Evolutionary conservation across 2,797 vertebrate species (phyloP).

Genomic region (Manis crassicaudata): DNA sequence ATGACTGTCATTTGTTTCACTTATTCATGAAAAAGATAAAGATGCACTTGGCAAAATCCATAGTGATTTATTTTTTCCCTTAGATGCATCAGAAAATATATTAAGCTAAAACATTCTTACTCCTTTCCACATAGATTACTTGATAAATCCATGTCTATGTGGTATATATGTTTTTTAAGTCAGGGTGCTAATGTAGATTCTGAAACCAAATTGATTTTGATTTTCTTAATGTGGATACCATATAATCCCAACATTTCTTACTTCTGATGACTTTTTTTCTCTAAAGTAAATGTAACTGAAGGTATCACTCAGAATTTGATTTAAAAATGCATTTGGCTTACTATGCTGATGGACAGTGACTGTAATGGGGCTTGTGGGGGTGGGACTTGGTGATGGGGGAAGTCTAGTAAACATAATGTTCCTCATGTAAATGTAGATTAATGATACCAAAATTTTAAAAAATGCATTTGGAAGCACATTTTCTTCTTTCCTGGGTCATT

Average conservation of each 20-base stretch:
- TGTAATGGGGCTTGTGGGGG: too few species aligned
- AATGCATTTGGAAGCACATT: neutral
- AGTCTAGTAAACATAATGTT: too few species aligned
- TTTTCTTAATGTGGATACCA: neutral
- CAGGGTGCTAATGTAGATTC: neutral
- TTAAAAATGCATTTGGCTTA: neutral
- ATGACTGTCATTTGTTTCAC: constrained; percentile 37
- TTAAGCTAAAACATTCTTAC: neutral
- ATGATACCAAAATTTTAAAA: neutral
- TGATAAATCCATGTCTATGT: constrained; percentile 9
- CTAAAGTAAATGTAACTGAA: neutral
- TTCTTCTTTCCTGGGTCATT: neutral
- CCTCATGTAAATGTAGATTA: too few species aligned
- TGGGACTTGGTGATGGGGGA: too few species aligned
- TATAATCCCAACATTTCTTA: constrained; percentile 19
- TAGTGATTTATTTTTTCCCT: constrained; percentile 47
- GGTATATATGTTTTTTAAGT: neutral
- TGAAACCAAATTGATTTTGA: neutral
- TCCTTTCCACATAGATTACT: neutral
- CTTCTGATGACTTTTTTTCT: neutral
- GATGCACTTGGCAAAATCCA: constrained; percentile 48
- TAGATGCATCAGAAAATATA: constrained; percentile 5
- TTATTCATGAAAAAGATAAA: constrained; percentile 46
- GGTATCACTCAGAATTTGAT: neutral
- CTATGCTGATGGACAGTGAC: too few species aligned